Percentiles rank a stretch among this genome's conserved stretches.
These are phyloP conservation scores for Xiphorhynchus elegans DNA, from an alignment of 2,113 vertebrate genomes.

Conservation along the genomic window DNA sequence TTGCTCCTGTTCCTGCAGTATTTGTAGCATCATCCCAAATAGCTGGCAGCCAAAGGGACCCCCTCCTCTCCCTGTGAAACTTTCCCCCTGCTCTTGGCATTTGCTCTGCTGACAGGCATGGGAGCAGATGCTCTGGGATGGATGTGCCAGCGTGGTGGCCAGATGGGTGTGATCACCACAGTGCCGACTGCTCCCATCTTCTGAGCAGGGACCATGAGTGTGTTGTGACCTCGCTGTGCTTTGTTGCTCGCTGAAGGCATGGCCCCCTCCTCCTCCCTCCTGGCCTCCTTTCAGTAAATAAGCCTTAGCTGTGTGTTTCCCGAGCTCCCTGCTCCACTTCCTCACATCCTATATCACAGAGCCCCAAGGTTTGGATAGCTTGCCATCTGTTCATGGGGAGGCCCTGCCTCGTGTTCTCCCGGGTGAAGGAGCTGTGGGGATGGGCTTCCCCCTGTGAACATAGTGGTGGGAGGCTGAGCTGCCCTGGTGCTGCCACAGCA, in stretches of 20 bases:
- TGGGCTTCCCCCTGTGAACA: fast-evolving
- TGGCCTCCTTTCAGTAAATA: neutral
- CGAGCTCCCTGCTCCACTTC: neutral
- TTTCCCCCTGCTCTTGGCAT: fast-evolving
- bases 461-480: fast-evolving
- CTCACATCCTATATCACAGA: neutral
- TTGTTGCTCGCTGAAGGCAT: neutral
- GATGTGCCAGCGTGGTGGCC: neutral
- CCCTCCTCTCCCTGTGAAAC: fast-evolving
- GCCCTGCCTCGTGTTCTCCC: neutral
- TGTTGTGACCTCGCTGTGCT: fast-evolving
- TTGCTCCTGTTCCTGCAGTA: neutral
- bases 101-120: fast-evolving
- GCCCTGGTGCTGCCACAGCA: neutral
- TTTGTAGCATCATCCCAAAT: neutral
- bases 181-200: neutral
- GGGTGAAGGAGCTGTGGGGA: fast-evolving
- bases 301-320: neutral
- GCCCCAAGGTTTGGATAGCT: neutral
- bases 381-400: neutral
- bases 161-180: fast-evolving
- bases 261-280: neutral
- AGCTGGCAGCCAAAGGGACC: fast-evolving
- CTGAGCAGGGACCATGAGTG: neutral
- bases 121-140: neutral